Evolutionary conservation across 2,888 invertebrate species (phyloP).

Genomic region (Temnothorax rugatulus): DNA sequence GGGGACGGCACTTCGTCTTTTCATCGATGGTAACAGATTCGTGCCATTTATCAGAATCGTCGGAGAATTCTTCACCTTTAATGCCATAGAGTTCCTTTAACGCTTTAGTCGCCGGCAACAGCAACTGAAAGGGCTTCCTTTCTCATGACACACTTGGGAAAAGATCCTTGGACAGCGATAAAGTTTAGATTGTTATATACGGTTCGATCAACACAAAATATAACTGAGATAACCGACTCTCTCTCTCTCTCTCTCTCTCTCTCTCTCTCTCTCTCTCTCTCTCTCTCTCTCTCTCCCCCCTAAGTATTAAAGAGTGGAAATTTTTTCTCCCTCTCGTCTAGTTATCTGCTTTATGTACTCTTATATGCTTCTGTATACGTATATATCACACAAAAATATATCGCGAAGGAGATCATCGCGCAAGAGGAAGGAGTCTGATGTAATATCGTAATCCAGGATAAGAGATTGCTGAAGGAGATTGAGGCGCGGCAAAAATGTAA

Average conservation of each 20-base stretch:
- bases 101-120: slow-evolving; percentile 16
- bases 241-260: too few species aligned
- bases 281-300: background rate
- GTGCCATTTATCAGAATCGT: slow-evolving; percentile 46
- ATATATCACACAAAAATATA: slow-evolving; percentile 29
- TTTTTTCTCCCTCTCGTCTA: background rate
- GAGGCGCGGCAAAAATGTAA: slow-evolving; percentile 45
- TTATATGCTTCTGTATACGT: background rate
- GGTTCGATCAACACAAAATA: slow-evolving; percentile 54
- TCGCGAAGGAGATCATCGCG: slow-evolving; percentile 6
- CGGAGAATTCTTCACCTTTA: slow-evolving; percentile 34
- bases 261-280: background rate
- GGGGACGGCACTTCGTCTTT: slow-evolving; percentile 31
- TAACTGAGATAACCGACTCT: background rate
- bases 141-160: slow-evolving; percentile 1
- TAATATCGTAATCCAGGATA: slow-evolving; percentile 46
- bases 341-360: slow-evolving; percentile 4
- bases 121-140: slow-evolving; percentile 13
- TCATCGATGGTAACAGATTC: slow-evolving; percentile 38
- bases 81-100: slow-evolving; percentile 23
- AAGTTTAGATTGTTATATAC: slow-evolving; percentile 60
- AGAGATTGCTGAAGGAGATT: slow-evolving; percentile 28
- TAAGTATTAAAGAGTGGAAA: slow-evolving; percentile 14
- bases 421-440: slow-evolving; percentile 14
- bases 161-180: slow-evolving; percentile 38